phyloP scores from a whole-genome alignment of 1,140 invertebrate species.

The Acyrthosiphon pisum region DNA sequence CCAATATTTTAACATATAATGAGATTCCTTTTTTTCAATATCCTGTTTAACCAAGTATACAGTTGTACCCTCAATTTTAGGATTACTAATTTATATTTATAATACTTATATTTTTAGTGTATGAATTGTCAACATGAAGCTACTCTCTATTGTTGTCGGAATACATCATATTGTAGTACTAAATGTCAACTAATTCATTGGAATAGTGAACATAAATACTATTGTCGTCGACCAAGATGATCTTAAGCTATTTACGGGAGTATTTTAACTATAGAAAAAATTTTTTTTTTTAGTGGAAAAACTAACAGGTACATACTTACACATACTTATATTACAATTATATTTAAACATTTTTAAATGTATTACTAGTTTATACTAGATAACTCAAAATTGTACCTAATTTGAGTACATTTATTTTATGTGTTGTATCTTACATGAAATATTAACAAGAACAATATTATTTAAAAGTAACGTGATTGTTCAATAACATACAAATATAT shows the following conservation, averaged over 20 bases:
- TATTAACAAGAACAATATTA: slow-evolving; percentile 21
- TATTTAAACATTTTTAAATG: neutral
- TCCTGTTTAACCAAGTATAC: neutral
- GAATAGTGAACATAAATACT: slow-evolving; percentile 82
- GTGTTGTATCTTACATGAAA: neutral
- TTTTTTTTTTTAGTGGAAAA: slow-evolving; percentile 8
- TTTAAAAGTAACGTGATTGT: neutral
- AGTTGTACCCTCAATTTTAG: neutral
- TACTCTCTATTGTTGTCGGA: slow-evolving; percentile 92
- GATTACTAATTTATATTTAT: neutral
- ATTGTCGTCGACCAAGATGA: slow-evolving; percentile 76
- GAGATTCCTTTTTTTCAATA: neutral
- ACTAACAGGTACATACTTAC: neutral
- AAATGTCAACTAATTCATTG: slow-evolving; percentile 83
- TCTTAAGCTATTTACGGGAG: slow-evolving; percentile 17
- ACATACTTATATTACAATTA: neutral
- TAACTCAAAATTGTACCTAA: neutral
- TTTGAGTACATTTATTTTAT: slow-evolving; percentile 1
- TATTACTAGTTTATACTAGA: neutral
- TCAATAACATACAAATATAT: slow-evolving; percentile 33
- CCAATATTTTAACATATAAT: neutral
- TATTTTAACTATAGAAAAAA: slow-evolving; percentile 8
- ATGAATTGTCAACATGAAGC: slow-evolving; percentile 86
- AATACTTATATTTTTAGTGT: slow-evolving; percentile 70
- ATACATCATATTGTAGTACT: slow-evolving; percentile 84